A percentile compares a stretch with the other conserved stretches of the same genome.
Conservation (phyloP, 2,888 invertebrate species). For the Rhorus exstirpatorius region DNA sequence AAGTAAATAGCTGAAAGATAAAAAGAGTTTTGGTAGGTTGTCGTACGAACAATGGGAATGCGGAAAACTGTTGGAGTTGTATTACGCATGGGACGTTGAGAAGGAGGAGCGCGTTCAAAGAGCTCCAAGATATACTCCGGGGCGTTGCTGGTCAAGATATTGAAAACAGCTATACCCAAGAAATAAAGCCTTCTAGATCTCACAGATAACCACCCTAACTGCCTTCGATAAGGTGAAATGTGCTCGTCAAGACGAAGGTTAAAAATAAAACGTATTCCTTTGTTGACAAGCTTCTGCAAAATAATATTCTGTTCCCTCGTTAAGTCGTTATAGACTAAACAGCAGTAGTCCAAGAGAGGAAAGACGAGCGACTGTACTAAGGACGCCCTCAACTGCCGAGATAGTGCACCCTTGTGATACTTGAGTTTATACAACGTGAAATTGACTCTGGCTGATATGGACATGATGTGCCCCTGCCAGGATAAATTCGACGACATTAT, state of each 20-base stretch:
- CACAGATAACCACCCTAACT: constrained; percentile 24
- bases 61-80: too few species aligned
- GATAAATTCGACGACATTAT: not conserved
- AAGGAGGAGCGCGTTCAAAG: not conserved
- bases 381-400: not conserved
- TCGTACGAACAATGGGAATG: too few species aligned
- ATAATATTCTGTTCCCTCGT: not conserved
- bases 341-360: constrained; percentile 25
- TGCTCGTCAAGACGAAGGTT: not conserved
- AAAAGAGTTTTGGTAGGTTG: too few species aligned
- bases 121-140: not conserved
- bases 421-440: not conserved
- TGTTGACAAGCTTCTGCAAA: constrained; percentile 7
- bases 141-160: not conserved
- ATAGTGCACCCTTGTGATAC: not conserved
- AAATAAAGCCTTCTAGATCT: not conserved
- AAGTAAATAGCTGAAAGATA: too few species aligned
- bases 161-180: not conserved
- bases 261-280: constrained; percentile 20
- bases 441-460: not conserved
- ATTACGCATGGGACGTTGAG: too few species aligned
- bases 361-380: not conserved
- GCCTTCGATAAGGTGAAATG: constrained; percentile 6
- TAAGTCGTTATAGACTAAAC: not conserved
- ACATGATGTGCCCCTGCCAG: constrained; percentile 15